Conservation (phyloP, 2,797 vertebrate genomes). For the Sardinella longiceps region DNA sequence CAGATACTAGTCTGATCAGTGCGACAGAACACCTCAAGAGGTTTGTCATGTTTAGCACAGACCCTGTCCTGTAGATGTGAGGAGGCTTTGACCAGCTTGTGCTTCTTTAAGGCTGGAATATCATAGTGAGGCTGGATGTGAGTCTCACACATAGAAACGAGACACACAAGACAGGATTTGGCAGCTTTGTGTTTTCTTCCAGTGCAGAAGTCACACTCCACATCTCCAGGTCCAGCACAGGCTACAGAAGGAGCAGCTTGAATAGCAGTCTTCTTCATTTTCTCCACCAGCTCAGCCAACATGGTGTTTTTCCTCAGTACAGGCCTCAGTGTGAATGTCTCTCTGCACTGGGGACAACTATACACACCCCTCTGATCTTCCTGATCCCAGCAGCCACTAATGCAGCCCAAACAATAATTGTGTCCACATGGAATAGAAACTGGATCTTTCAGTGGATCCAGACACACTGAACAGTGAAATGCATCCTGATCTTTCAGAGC, state of each 20-base stretch:
- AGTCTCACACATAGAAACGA: constrained; percentile 37
- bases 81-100: constrained; percentile 36
- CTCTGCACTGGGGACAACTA: constrained; percentile 33
- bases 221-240: background rate
- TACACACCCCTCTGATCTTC: background rate
- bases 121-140: constrained; percentile 44
- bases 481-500: background rate
- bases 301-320: constrained; percentile 25
- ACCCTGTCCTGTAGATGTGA: constrained; percentile 23
- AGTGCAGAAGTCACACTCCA: constrained; percentile 36
- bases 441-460: constrained; percentile 31
- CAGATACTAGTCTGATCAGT: constrained; percentile 32
- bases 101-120: constrained; percentile 29
- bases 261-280: constrained; percentile 23
- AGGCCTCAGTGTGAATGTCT: constrained; percentile 29
- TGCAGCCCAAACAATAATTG: constrained; percentile 38
- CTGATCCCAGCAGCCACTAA: constrained; percentile 28
- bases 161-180: constrained; percentile 32
- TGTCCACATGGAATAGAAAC: constrained; percentile 37
- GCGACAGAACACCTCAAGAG: constrained; percentile 30
- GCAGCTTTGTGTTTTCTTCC: constrained; percentile 35
- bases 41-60: constrained; percentile 16
- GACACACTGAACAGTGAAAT: constrained; percentile 29
- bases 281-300: constrained; percentile 34
- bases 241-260: background rate